Evolutionary conservation across 2,797 vertebrate species (phyloP).

Genomic region (Phalanger gymnotis): DNA sequence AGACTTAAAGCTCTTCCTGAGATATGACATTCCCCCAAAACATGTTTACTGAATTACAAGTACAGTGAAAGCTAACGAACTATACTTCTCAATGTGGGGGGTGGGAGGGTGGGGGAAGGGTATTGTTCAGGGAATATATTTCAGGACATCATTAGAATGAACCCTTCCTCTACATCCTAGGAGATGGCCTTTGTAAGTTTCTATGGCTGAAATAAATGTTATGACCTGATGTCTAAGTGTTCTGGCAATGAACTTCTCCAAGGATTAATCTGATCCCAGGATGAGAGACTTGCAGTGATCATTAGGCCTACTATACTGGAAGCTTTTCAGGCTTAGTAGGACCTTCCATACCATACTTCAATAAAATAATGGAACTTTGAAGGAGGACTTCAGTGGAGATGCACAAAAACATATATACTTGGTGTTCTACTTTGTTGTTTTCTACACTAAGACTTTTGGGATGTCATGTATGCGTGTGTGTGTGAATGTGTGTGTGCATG

Average conservation of each 20-base stretch:
- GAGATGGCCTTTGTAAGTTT: background rate
- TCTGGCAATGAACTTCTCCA: background rate
- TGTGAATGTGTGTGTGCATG: background rate
- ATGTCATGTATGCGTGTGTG: background rate
- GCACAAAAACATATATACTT: background rate
- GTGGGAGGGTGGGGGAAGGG: rapidly evolving
- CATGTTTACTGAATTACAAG: background rate
- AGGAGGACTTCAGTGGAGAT: background rate
- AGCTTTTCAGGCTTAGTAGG: background rate
- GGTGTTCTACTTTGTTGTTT: background rate
- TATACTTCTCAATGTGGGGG: background rate
- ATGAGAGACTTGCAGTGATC: background rate
- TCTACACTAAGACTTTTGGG: background rate
- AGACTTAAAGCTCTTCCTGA: background rate
- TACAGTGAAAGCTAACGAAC: background rate
- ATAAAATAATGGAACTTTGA: background rate
- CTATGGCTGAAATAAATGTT: background rate
- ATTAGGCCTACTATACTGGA: background rate
- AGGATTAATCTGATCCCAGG: background rate
- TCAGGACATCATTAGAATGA: background rate
- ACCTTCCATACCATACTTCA: background rate
- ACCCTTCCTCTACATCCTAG: background rate
- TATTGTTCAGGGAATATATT: background rate
- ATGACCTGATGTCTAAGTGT: background rate
- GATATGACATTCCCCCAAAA: background rate